Base-by-base conservation (phyloP, 1,140 invertebrate species). In the Chrysoperla carnea region DNA sequence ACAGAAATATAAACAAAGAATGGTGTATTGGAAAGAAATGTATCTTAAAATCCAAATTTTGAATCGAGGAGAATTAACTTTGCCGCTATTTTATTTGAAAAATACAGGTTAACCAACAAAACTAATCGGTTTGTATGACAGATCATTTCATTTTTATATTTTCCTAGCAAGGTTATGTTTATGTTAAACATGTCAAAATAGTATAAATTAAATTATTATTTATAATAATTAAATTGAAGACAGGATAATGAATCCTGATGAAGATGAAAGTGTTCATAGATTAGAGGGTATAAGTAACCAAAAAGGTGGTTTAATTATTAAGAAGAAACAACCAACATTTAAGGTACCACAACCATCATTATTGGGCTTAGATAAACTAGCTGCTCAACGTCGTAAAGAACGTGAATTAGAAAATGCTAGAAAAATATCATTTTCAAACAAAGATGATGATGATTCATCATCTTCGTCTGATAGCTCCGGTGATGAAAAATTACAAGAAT, bases 361-460 rank as follows among this genome's bases (percentile, higher is more conserved):
- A 9, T 62, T 95, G 6, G 91, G 91, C 1, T 64, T 96, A 14
- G 91, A 97, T 58, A 83, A 79, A 59, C 59, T 96, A 41, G 90
- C 91, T 6, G 79, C 76, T 28, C 67, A 74, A 43, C 80, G 80
- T 48, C 66, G 78, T 8, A 68, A 64, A 50, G 74, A 83, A 53
- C 72, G 72, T 45, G 72, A 78, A 56, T 33, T 33, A 33, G 61
- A 67, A 39, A 49, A 55, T 33, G 70, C 75, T 13, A 61, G 67
- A 6, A 59, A 83, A 52, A 73, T 75, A 50, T 81, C 73, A 8
- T 81, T 73, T 51, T 65, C 69, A 54, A 71, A 75, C 36, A 68
- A 68, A 37, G 75, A 74, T 39, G 72, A 72, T 29, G 73, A 75
- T 46, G n/a, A 11, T 11, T 11, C 8, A 9, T 53, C 36, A 23